Percentiles rank a stretch among this genome's conserved stretches.
These are phyloP conservation scores for Athalia circularis DNA, from an alignment of 2,888 invertebrate genomes.

Conservation along the genomic window DNA sequence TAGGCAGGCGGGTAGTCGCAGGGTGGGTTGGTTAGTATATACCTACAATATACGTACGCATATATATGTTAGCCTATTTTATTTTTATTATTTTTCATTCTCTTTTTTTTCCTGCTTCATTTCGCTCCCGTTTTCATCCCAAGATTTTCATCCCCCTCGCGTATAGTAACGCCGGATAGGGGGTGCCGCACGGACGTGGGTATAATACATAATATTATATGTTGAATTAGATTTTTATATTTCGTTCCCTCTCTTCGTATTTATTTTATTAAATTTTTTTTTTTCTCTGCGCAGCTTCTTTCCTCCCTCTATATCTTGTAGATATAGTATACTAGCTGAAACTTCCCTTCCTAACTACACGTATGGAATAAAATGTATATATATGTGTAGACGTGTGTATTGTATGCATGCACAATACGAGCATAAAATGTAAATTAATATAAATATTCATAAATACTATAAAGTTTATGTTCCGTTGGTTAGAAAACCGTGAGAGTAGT, in stretches of 20 bases:
- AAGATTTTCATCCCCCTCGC: slow-evolving; percentile 3
- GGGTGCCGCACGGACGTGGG: too few species aligned
- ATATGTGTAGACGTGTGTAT: not conserved
- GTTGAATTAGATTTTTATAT: too few species aligned
- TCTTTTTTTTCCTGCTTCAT: not conserved
- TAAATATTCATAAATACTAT: slow-evolving; percentile 74
- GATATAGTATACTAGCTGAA: too few species aligned
- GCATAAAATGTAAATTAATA: slow-evolving; percentile 73
- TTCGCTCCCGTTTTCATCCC: not conserved
- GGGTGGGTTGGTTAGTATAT: not conserved
- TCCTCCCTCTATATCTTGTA: not conserved
- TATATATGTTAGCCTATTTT: slow-evolving; percentile 1
- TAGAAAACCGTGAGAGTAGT: too few species aligned
- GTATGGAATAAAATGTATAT: not conserved
- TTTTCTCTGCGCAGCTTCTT: not conserved
- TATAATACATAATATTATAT: too few species aligned
- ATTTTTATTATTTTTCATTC: not conserved
- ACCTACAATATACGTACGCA: slow-evolving; percentile 10
- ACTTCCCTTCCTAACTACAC: not conserved
- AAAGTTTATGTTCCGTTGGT: slow-evolving; percentile 70
- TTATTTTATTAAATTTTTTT: not conserved
- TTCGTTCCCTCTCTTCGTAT: not conserved
- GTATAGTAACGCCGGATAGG: not conserved
- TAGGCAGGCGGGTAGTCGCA: not conserved
- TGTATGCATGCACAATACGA: slow-evolving; percentile 47